Percentiles rank a stretch among this genome's conserved stretches.
Evolutionary conservation across 2,113 vertebrate species (phyloP).

Genomic region (Epinephelus cyanopodus): DNA sequence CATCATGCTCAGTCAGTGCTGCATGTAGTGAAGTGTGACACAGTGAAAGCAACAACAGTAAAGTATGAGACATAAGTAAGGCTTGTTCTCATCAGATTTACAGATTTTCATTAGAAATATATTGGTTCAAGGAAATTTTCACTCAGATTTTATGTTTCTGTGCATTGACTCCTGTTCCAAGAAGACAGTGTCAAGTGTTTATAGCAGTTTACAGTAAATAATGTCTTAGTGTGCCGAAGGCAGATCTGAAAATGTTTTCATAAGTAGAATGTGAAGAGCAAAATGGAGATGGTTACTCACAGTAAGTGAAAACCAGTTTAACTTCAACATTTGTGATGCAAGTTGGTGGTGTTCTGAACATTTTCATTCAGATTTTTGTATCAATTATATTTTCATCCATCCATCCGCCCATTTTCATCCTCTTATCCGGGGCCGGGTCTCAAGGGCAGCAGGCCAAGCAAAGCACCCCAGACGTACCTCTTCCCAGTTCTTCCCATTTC

Average conservation of each 20-base stretch:
- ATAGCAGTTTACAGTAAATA: conserved; percentile 2
- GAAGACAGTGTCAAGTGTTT: conserved; percentile 2
- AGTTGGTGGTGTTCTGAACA: neutral
- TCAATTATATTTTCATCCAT: neutral
- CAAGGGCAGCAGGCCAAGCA: no score
- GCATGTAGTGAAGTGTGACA: neutral
- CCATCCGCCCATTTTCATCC: no score
- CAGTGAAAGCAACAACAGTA: no score
- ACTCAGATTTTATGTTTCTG: neutral
- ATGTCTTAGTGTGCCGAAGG: neutral
- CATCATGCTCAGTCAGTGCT: neutral
- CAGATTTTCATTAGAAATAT: no score
- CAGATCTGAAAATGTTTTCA: neutral
- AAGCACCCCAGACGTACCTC: no score
- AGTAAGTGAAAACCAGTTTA: no score
- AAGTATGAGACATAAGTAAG: neutral
- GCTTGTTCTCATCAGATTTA: neutral
- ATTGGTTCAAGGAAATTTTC: no score
- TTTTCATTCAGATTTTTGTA: neutral
- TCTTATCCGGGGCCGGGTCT: no score
- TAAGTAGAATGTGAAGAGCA: neutral
- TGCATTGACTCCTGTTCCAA: neutral
- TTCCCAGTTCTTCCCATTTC: no score
- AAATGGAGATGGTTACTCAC: neutral
- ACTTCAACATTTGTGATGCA: neutral